Percentiles rank a stretch among this genome's conserved stretches.
Conservation (phyloP, 2,888 invertebrate genomes). For the Desoria tigrina region DNA sequence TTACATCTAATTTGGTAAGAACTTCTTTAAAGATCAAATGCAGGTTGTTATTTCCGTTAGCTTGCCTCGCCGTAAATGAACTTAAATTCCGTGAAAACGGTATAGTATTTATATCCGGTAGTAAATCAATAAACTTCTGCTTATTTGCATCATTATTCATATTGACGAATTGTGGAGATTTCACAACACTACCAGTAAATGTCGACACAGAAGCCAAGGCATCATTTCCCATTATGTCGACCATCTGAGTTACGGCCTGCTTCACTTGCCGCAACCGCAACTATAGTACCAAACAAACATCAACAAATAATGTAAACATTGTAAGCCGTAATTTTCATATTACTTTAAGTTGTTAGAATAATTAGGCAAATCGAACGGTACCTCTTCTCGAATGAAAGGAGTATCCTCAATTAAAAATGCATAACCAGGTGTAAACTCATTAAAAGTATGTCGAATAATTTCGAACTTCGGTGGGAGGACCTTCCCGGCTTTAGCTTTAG, state of each 20-base stretch:
- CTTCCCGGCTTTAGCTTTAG: neutral
- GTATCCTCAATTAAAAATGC: conserved; percentile 13
- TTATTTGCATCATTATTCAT: neutral
- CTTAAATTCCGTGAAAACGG: neutral
- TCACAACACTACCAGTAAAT: neutral
- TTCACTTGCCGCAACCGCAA: neutral
- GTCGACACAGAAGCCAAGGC: neutral
- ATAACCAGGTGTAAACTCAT: neutral
- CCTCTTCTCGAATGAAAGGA: conserved; percentile 11
- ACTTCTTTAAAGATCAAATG: neutral
- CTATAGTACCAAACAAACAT: no score
- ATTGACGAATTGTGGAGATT: neutral
- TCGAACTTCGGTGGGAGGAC: neutral
- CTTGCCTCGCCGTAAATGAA: neutral
- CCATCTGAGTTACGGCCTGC: neutral
- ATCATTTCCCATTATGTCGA: neutral
- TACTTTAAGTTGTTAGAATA: neutral
- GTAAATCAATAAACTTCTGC: neutral
- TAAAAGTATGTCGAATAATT: neutral
- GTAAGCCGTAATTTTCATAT: no score
- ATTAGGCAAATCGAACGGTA: neutral
- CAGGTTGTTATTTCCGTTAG: conserved; percentile 1
- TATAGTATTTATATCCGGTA: neutral
- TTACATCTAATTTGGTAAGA: neutral
- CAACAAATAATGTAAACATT: neutral